Evolutionary conservation across 2,888 invertebrate genomes (phyloP), one percentile per base, ranked within the genome.

Genomic region (Anodontia alba): DNA sequence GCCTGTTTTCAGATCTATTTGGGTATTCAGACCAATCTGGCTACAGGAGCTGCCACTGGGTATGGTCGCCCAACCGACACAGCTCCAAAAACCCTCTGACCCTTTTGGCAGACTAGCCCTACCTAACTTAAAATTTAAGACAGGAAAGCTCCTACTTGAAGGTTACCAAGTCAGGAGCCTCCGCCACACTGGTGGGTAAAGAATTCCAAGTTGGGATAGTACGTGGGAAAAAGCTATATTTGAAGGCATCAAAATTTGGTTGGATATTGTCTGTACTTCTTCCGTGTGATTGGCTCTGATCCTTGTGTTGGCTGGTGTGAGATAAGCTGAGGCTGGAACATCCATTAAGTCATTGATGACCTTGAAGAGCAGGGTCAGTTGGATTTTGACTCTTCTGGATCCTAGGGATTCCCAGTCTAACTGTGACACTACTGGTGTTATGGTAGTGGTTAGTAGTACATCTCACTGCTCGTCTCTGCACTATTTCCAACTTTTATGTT

Each of bases 111-210:
- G 49, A 49, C 49, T 49, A 17, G 3, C 49, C 49, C 49, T 49
- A 49, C 49, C 49, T 49, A 49, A 17, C 49, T 49, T 49, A 49
- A 49, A 49, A 49, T 49, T n/a, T n/a, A n/a, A n/a, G n/a, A n/a
- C n/a, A n/a, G n/a, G n/a, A n/a, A n/a, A n/a, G n/a, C n/a, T n/a
- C n/a, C n/a, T n/a, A n/a, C n/a, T n/a, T 17, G 49, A 49, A 49
- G 49, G 49, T 10, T 49, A 49, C 49, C 49, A 49, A 49, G 49
- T 49, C 49, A 49, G 49, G 7, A 17, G 49, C 49, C 49, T 49
- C 49, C 8, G 20, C 49, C 49, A 49, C 49, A 49, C 10, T 49
- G 49, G 49, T 17, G 8, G 49, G 49, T 17, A 49, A 49, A 49
- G 49, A 49, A 23, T 49, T 49, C 49, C 49, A 49, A 49, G 17